A percentile compares a stretch with the other conserved stretches of the same genome.
Conservation (phyloP, 2,888 invertebrate species). For the Falcaria lacertinaria region DNA sequence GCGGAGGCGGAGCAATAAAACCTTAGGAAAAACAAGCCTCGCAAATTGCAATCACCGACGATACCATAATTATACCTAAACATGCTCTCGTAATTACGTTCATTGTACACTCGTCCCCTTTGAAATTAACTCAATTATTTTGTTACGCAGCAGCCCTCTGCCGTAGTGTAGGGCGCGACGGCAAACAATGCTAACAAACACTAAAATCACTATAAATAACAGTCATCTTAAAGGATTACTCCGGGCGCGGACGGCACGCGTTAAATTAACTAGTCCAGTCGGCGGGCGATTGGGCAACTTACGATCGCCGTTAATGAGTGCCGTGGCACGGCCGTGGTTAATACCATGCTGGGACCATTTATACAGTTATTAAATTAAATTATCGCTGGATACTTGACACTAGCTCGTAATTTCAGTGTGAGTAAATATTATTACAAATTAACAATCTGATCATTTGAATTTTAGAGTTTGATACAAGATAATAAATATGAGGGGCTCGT, state of each 20-base stretch:
- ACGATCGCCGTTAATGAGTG: background rate
- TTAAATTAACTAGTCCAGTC: slow-evolving; percentile 30
- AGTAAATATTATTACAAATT: too few species aligned
- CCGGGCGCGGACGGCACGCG: slow-evolving; percentile 28
- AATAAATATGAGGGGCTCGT: background rate
- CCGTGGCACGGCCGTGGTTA: background rate
- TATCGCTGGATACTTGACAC: background rate
- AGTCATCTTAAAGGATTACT: slow-evolving; percentile 33
- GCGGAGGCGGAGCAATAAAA: background rate
- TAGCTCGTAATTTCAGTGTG: background rate
- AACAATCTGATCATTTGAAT: too few species aligned
- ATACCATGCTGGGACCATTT: too few species aligned
- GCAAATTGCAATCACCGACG: background rate
- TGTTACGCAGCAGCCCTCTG: slow-evolving; percentile 4
- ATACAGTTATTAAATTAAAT: background rate
- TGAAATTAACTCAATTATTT: slow-evolving; percentile 3
- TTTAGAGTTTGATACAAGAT: too few species aligned
- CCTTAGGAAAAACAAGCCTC: background rate
- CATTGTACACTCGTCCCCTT: background rate
- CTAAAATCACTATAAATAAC: slow-evolving; percentile 36
- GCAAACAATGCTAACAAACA: slow-evolving; percentile 30
- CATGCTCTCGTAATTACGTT: slow-evolving; percentile 1
- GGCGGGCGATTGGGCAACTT: slow-evolving; percentile 1
- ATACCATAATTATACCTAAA: background rate
- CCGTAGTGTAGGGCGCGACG: slow-evolving; percentile 5